Evolutionary conservation across 2,797 vertebrate genomes (phyloP).

Genomic region (Bradypodion pumilum): DNA sequence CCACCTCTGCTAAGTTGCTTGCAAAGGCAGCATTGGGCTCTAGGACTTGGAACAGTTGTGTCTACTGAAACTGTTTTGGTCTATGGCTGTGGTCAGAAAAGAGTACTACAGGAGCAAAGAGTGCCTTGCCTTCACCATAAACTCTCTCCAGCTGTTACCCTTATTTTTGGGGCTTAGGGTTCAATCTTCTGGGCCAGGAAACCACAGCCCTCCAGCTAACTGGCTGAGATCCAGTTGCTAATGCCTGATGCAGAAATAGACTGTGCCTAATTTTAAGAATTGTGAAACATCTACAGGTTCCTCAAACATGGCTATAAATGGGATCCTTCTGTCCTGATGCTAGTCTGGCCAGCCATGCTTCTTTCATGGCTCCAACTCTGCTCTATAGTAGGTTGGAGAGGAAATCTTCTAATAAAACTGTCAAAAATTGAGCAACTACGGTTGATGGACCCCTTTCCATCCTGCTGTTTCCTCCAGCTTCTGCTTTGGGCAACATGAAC

Average conservation of each 20-base stretch:
- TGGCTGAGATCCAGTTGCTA: neutral
- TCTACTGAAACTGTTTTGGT: neutral
- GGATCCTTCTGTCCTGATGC: neutral
- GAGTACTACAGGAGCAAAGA: neutral
- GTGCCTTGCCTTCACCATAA: neutral
- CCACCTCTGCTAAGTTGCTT: neutral
- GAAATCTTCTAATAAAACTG: neutral
- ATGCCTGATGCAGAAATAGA: neutral
- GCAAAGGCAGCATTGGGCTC: neutral
- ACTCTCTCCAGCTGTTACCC: neutral
- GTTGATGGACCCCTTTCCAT: neutral
- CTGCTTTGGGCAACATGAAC: neutral
- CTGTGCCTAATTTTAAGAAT: neutral
- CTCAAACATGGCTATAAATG: neutral
- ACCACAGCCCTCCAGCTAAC: neutral
- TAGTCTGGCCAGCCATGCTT: neutral
- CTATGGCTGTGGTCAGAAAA: neutral
- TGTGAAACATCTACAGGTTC: neutral
- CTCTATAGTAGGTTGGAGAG: neutral
- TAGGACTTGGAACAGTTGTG: neutral
- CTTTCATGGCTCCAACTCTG: too few relatives aligned
- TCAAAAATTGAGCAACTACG: neutral
- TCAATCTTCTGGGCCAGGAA: neutral
- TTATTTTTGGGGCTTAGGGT: neutral
- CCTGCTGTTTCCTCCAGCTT: neutral